Conservation (phyloP, 2,797 vertebrate species). For the Lacerta bilineata region DNA sequence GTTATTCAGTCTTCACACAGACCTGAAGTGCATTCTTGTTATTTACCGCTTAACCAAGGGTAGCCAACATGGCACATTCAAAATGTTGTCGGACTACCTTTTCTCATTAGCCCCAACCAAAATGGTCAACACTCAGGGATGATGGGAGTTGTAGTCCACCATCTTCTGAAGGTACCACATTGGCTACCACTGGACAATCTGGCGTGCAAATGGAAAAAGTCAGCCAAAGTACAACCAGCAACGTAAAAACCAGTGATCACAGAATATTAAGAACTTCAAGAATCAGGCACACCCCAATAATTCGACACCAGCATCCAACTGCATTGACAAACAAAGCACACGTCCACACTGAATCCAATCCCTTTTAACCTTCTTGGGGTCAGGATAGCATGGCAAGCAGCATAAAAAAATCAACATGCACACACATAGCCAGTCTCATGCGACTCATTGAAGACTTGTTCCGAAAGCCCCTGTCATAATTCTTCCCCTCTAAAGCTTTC, state of each 20-base stretch:
- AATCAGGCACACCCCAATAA: not conserved
- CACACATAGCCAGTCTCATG: not conserved
- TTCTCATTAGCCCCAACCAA: no score
- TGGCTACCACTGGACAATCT: no score
- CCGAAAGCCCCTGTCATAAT: not conserved
- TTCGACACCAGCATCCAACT: not conserved
- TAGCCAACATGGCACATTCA: no score
- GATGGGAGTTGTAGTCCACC: no score
- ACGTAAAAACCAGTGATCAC: not conserved
- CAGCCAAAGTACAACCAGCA: no score
- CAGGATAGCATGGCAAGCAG: not conserved
- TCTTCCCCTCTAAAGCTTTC: not conserved
- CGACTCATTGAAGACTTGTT: not conserved
- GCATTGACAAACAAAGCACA: not conserved
- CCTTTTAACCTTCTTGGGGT: not conserved
- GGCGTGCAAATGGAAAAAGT: not conserved
- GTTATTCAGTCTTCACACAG: no score
- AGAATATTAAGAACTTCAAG: not conserved
- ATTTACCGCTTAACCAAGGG: no score
- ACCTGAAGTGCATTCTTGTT: no score
- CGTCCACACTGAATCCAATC: not conserved
- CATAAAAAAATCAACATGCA: not conserved
- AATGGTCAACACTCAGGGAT: no score
- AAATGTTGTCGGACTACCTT: no score
- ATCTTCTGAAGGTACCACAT: no score